phyloP scores from a whole-genome alignment of 2,113 vertebrate species.

The Sakesphorus luctuosus region DNA sequence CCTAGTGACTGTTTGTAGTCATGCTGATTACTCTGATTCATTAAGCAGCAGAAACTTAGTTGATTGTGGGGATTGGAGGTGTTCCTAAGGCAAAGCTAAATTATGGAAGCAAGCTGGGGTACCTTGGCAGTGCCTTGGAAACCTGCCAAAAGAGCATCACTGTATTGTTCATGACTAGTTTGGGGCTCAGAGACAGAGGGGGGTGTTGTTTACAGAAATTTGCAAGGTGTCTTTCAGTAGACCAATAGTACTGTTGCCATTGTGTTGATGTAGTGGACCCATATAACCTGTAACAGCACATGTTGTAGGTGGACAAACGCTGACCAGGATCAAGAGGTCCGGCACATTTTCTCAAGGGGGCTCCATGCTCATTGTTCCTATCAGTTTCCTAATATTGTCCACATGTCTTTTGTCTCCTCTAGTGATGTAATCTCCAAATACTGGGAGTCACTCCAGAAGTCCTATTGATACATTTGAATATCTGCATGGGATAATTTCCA shows the following conservation, averaged over 20 bases:
- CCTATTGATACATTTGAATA: background rate
- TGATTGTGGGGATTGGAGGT: background rate
- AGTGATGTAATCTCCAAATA: background rate
- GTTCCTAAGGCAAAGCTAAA: background rate
- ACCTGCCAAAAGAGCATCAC: background rate
- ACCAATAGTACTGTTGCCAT: background rate
- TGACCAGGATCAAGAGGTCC: background rate
- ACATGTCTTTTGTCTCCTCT: background rate
- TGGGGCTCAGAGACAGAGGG: background rate
- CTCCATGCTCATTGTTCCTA: background rate
- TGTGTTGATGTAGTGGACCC: background rate
- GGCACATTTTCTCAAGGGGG: background rate
- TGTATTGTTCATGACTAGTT: background rate
- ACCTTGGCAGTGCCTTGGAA: background rate
- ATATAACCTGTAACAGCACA: accelerated
- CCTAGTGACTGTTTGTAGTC: background rate
- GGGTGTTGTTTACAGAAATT: background rate
- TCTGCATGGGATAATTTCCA: background rate
- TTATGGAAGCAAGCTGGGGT: background rate
- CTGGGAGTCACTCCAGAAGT: background rate
- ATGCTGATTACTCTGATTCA: background rate
- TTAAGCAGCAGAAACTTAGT: background rate
- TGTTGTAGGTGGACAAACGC: background rate
- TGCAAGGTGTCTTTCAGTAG: background rate
- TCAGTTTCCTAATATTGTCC: background rate